phyloP scores from a whole-genome alignment of 2,888 invertebrate species.

The Epiblema foenella region DNA sequence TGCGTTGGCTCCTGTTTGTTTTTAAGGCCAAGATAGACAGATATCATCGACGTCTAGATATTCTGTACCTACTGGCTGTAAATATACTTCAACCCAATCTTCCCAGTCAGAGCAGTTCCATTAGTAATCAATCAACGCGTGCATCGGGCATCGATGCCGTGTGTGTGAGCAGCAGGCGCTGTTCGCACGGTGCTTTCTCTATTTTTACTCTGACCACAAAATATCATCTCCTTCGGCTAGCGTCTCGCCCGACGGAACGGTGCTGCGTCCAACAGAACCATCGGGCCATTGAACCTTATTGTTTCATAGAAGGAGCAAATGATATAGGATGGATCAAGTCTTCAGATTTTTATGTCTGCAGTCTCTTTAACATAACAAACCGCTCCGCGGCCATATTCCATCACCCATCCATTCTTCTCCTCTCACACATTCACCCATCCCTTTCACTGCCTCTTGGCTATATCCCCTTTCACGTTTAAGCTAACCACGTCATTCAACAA shows the following conservation, averaged over 20 bases:
- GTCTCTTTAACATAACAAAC: too few species aligned
- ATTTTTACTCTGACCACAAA: conserved; percentile 80
- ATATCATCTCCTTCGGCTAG: conserved; percentile 71
- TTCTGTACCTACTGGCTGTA: not conserved
- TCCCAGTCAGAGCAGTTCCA: conserved; percentile 24
- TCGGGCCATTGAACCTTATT: conserved; percentile 5
- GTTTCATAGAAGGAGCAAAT: not conserved
- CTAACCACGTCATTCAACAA: too few species aligned
- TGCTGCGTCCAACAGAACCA: conserved; percentile 51
- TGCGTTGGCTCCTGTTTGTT: not conserved
- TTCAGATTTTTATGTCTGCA: too few species aligned
- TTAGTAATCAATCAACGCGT: conserved; percentile 43
- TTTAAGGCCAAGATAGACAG: not conserved
- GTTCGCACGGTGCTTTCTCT: conserved; percentile 76
- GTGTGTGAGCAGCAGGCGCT: conserved; percentile 51
- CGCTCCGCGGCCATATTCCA: too few species aligned
- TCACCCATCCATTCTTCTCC: too few species aligned
- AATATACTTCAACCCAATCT: conserved; percentile 4
- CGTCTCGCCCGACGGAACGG: conserved; percentile 53
- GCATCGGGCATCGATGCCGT: conserved; percentile 48
- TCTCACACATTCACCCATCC: too few species aligned
- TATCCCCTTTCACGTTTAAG: too few species aligned
- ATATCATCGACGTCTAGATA: not conserved
- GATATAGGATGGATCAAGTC: too few species aligned
- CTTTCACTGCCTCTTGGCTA: too few species aligned